phyloP scores from a whole-genome alignment of 2,113 vertebrate genomes.

The Symphodus melops region DNA sequence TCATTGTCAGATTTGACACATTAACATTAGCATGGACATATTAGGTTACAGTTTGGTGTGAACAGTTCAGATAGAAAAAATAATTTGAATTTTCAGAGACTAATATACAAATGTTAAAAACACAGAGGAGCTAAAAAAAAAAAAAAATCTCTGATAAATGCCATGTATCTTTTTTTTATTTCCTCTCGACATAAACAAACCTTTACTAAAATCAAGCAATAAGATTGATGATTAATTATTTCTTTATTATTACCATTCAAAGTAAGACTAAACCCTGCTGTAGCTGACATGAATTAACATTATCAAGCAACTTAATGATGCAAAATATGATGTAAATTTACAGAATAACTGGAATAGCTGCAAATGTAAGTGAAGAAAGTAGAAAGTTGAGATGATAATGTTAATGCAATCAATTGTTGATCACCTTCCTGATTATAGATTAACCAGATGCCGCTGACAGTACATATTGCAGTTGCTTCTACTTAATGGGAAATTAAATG shows the following conservation, averaged over 20 bases:
- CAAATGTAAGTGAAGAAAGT: neutral
- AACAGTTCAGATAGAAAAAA: too few species aligned
- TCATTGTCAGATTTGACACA: neutral
- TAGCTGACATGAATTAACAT: neutral
- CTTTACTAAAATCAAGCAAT: too few species aligned
- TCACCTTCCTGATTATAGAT: too few species aligned
- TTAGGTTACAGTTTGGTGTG: too few species aligned
- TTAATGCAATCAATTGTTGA: neutral
- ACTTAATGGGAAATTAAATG: too few species aligned
- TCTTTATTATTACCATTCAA: neutral
- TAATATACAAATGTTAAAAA: neutral
- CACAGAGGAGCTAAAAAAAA: neutral
- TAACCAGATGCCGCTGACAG: too few species aligned
- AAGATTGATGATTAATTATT: neutral
- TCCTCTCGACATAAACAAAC: too few species aligned
- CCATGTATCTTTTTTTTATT: too few species aligned
- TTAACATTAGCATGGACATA: neutral
- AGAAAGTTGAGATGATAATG: too few species aligned
- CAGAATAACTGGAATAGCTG: neutral
- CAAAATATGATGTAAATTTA: neutral
- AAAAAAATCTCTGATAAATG: too few species aligned
- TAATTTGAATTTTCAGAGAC: too few species aligned
- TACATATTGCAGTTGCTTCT: neutral
- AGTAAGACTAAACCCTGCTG: neutral
- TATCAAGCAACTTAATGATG: neutral